Base-by-base conservation (phyloP, 2,113 vertebrate genomes). In the Peromyscus maniculatus region DNA sequence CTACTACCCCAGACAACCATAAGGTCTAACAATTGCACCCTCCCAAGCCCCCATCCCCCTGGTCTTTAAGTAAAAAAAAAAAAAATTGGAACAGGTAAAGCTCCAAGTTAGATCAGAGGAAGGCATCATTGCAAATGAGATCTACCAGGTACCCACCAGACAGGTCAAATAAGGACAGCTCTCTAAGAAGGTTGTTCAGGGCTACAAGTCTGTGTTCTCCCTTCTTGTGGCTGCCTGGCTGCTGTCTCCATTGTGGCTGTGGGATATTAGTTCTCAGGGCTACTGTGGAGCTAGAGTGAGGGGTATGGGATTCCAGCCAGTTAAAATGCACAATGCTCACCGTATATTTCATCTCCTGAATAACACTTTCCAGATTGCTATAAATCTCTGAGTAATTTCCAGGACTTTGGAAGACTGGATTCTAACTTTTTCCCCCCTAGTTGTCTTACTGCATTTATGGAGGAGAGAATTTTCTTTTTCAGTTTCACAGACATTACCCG, bases 401-500 rank as follows among this genome's bases (percentile, higher is more conserved):
- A 43, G 66, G 75, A 57, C 49, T 93, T 80, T 91, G 49, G 59
- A 88, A 91, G 39, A 91, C 49, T 91, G 59, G 22, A 88, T 84
- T 94, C 77, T 91, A 49, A 69, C 15, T 72, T 79, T 22, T 43
- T 43, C 39, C 39, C 13, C 33, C 17, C 49, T 39, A 21, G 4
- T 66, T 83, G 96, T 87, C 57, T 97, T 6, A 66, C 49, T 95
- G 64, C 12, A 55, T 83, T 87, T 86, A 36, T 75, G 24, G 71
- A 89, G 66, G 66, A 91, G 11, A 78, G 55, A n/a, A n/a, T 89
- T 80, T 59, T 22, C 84, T 72, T 31, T 71, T 86, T n/a, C 39
- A 21, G 67, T 62, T 62, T 91, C 71, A 83, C 36, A 83, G 79
- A n/a, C 36, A 24, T 92, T 55, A n/a, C 17, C 57, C 89, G 15